Evolutionary conservation across 1,140 invertebrate genomes (phyloP).

Genomic region (Eciton burchellii): DNA sequence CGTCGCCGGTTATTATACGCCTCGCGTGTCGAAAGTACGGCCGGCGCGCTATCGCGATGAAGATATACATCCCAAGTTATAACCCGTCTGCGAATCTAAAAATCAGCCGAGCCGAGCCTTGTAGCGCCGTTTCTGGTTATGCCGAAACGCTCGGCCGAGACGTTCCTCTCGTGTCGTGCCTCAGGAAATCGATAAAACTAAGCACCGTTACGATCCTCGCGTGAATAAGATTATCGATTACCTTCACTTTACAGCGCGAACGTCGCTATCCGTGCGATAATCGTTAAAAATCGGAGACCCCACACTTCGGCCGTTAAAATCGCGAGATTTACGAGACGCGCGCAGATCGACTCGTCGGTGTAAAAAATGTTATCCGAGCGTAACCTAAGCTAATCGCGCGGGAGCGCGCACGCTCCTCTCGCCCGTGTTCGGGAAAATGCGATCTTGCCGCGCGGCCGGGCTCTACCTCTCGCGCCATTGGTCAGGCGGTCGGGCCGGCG

Average conservation of each 20-base stretch:
- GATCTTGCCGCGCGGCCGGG: conserved; percentile 58
- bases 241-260: background rate
- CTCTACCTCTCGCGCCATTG: conserved; percentile 76
- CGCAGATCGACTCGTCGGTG: conserved; percentile 42
- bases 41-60: conserved; percentile 39
- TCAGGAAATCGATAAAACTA: background rate
- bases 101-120: conserved; percentile 3
- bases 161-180: background rate
- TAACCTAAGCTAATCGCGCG: conserved; percentile 38
- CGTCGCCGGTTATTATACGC: conserved; percentile 38
- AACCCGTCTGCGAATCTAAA: background rate
- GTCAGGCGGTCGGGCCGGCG: conserved; percentile 50
- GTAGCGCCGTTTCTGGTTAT: background rate
- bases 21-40: conserved; percentile 26
- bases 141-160: background rate
- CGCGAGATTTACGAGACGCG: background rate
- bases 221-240: background rate
- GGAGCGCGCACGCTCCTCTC: conserved; percentile 7
- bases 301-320: background rate
- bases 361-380: conserved; percentile 61
- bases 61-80: conserved; percentile 37
- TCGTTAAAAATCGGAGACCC: conserved; percentile 31
- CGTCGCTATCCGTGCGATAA: background rate
- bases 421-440: conserved; percentile 38
- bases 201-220: too few species aligned